Evolutionary conservation across 1,140 invertebrate genomes (phyloP).

Genomic region (Ceratina japonica): DNA sequence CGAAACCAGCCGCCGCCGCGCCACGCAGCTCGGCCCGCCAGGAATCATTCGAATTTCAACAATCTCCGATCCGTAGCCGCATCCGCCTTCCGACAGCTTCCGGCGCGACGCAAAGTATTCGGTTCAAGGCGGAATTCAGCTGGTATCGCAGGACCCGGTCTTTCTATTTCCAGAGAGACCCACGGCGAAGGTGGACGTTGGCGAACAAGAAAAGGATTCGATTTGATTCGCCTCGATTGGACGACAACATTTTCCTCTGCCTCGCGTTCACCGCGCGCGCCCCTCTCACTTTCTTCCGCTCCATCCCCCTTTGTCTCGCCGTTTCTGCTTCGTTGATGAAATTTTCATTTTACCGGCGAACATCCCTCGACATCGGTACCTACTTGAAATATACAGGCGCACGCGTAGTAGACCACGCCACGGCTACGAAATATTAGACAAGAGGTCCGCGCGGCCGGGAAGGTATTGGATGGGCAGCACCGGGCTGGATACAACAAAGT

Average conservation of each 20-base stretch:
- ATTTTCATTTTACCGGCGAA: slow-evolving; percentile 68
- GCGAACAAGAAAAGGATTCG: slow-evolving; percentile 7
- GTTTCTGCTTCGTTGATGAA: slow-evolving; percentile 52
- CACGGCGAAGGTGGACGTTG: neutral
- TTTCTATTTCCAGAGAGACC: slow-evolving; percentile 2
- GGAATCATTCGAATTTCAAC: slow-evolving; percentile 11
- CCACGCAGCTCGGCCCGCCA: no score
- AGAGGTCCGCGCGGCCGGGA: slow-evolving; percentile 69
- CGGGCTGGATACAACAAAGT: slow-evolving; percentile 76
- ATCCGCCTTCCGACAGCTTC: neutral
- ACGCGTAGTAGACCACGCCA: slow-evolving; percentile 68
- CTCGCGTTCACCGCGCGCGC: neutral
- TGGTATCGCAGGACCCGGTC: slow-evolving; percentile 7
- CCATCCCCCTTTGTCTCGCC: neutral
- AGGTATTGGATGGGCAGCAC: slow-evolving; percentile 73
- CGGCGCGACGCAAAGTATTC: slow-evolving; percentile 22
- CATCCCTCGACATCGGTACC: slow-evolving; percentile 71
- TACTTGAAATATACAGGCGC: slow-evolving; percentile 72
- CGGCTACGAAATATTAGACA: slow-evolving; percentile 77
- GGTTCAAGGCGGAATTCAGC: neutral
- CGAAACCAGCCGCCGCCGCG: neutral
- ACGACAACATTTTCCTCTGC: neutral
- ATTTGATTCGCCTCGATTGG: slow-evolving; percentile 21
- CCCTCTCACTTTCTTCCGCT: neutral
- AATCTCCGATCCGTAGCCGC: slow-evolving; percentile 11